Percentiles rank a stretch among this genome's conserved stretches.
phyloP scores from a whole-genome alignment of 1,140 invertebrate genomes.

The Antheraea pernyi region DNA sequence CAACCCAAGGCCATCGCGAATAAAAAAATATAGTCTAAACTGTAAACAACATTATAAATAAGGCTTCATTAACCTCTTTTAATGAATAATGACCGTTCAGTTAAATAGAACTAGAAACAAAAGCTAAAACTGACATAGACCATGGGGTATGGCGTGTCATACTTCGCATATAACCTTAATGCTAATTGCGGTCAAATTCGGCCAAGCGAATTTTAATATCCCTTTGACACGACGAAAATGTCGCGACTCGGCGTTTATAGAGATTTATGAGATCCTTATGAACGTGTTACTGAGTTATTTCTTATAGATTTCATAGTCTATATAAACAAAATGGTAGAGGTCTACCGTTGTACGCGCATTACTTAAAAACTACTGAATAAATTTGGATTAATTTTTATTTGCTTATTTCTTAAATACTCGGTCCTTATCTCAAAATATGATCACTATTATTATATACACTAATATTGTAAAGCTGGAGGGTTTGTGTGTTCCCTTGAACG shows the following conservation, averaged over 20 bases:
- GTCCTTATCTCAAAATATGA: too few relatives aligned
- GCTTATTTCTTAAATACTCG: too few relatives aligned
- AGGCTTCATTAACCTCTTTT: neutral
- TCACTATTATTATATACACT: too few relatives aligned
- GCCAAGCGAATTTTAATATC: neutral
- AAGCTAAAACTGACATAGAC: neutral
- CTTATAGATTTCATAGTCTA: too few relatives aligned
- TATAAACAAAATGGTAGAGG: too few relatives aligned
- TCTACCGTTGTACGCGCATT: too few relatives aligned
- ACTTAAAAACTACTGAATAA: too few relatives aligned
- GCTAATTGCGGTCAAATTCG: neutral
- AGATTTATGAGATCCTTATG: slow-evolving; percentile 1
- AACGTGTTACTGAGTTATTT: too few relatives aligned
- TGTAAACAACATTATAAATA: neutral
- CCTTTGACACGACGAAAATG: neutral
- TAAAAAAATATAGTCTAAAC: neutral
- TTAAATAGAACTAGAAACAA: neutral
- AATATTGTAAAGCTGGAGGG: too few relatives aligned
- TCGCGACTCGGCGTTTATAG: neutral
- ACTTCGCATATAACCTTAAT: neutral
- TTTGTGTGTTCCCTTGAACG: too few relatives aligned
- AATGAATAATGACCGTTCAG: neutral
- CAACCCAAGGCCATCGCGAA: too few relatives aligned
- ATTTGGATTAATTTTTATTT: too few relatives aligned
- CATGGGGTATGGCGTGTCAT: neutral